These are phyloP conservation scores for Harlomillsia oculata DNA, from an alignment of 1,140 invertebrate genomes.

Conservation along the genomic window DNA sequence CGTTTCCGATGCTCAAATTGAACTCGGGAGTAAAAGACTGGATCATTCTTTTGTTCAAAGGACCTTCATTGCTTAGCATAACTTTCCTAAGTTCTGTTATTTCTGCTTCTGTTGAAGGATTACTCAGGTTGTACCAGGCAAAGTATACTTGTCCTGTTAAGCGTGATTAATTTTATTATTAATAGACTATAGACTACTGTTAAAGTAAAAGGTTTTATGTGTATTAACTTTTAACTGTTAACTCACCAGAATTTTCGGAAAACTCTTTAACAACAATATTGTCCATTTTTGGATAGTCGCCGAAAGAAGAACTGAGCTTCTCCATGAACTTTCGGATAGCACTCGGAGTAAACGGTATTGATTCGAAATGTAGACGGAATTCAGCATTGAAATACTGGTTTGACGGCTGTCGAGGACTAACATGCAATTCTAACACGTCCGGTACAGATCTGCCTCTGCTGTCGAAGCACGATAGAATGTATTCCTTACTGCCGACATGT, in stretches of 20 bases:
- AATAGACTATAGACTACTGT: too few relatives aligned
- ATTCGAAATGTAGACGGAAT: constrained; percentile 29
- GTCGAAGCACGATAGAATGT: not conserved
- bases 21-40: constrained; percentile 66
- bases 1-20: constrained; percentile 59
- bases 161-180: too few relatives aligned
- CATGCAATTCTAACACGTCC: constrained; percentile 18
- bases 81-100: constrained; percentile 60
- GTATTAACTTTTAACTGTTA: too few relatives aligned
- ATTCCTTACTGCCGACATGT: constrained; percentile 48
- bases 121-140: constrained; percentile 67
- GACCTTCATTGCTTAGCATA: constrained; percentile 45
- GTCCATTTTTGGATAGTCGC: constrained; percentile 37
- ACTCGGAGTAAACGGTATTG: constrained; percentile 11
- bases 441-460: constrained; percentile 18
- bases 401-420: not conserved
- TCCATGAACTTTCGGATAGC: constrained; percentile 28
- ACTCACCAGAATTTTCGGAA: too few relatives aligned
- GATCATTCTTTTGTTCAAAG: constrained; percentile 50
- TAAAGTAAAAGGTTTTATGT: too few relatives aligned
- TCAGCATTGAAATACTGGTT: constrained; percentile 15
- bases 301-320: constrained; percentile 50
- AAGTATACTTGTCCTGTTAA: constrained; percentile 45
- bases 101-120: constrained; percentile 63
- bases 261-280: constrained; percentile 11